phyloP scores from a whole-genome alignment of 2,888 invertebrate genomes.

The Hermaeophaga mercurialis region DNA sequence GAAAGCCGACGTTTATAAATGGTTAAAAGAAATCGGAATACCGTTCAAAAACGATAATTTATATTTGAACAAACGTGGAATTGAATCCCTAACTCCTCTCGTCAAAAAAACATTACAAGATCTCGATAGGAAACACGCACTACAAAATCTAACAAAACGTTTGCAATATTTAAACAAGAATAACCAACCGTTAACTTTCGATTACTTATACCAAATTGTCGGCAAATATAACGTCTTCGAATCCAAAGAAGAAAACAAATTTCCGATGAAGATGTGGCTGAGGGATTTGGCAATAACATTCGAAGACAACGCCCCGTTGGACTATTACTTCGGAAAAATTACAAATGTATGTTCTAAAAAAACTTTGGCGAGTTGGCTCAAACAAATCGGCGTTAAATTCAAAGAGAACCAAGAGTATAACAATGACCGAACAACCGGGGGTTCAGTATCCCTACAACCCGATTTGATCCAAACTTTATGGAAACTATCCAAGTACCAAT shows the following conservation, averaged over 20 bases:
- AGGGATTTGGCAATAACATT: neutral
- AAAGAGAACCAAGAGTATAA: neutral
- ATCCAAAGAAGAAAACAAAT: neutral
- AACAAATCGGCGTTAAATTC: neutral
- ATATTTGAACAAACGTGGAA: too few species aligned
- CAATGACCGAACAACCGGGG: neutral
- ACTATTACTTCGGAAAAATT: conserved; percentile 1
- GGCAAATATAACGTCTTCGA: neutral
- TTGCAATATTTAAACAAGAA: too few species aligned
- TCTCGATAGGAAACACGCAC: neutral
- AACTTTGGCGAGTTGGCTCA: neutral
- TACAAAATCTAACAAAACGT: neutral
- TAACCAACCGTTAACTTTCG: neutral
- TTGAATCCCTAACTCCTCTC: too few species aligned
- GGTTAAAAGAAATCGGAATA: conserved; percentile 6
- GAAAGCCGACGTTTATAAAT: neutral
- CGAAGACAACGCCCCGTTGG: neutral
- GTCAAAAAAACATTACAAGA: too few species aligned
- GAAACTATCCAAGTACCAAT: neutral
- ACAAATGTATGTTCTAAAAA: neutral
- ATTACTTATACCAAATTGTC: neutral
- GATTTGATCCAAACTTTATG: neutral
- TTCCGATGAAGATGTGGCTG: neutral
- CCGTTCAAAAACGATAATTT: neutral
- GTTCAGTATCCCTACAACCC: neutral